phyloP scores from a whole-genome alignment of 2,888 invertebrate genomes.

The Beris chalybata region DNA sequence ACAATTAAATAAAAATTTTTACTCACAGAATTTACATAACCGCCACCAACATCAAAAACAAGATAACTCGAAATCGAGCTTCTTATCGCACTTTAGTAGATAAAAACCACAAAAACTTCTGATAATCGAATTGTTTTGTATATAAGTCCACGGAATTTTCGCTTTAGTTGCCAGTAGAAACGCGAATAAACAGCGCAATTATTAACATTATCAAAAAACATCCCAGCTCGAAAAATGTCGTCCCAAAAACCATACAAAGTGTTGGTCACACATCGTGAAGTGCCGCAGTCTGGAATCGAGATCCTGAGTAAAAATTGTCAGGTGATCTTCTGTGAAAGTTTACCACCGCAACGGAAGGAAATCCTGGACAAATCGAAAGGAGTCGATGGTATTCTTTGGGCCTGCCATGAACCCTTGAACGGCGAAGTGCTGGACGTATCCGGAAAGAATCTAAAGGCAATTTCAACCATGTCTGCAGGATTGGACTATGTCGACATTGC shows the following conservation, averaged over 20 bases:
- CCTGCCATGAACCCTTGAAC: conserved; percentile 33
- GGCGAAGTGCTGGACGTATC: conserved; percentile 36
- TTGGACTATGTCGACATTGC: conserved; percentile 74
- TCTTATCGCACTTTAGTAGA: no score
- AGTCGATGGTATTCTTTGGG: conserved; percentile 41
- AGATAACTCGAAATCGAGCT: no score
- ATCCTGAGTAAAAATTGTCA: conserved; percentile 65
- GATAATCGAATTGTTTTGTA: no score
- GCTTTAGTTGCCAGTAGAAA: not conserved
- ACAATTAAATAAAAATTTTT: no score
- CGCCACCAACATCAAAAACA: no score
- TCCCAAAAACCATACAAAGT: conserved; percentile 56
- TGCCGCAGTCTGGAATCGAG: conserved; percentile 63
- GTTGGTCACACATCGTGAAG: conserved; percentile 66
- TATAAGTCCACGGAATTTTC: no score
- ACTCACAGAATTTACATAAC: no score
- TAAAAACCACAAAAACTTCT: no score
- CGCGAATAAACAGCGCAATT: no score
- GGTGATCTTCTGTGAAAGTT: conserved; percentile 34
- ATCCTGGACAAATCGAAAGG: conserved; percentile 37
- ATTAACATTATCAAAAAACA: not conserved
- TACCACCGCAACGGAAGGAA: conserved; percentile 31
- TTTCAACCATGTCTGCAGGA: conserved; percentile 80
- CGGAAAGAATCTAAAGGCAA: conserved; percentile 66
- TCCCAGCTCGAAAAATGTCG: not conserved